Evolutionary conservation across 2,888 invertebrate genomes (phyloP).

Genomic region (Plagiodera versicolora): DNA sequence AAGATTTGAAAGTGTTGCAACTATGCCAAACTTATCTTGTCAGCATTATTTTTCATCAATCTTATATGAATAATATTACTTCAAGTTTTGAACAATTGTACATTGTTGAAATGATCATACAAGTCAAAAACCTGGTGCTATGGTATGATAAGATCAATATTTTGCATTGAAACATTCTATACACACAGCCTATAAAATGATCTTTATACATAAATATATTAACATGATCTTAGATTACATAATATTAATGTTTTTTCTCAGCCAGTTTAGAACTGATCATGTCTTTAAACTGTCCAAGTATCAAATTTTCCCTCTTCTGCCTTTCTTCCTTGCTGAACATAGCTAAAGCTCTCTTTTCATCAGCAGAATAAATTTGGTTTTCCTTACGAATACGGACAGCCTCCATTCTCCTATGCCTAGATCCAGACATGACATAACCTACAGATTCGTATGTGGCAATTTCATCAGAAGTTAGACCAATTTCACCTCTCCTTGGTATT

Average conservation of each 20-base stretch:
- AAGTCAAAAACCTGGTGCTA: too few species aligned
- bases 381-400: conserved; percentile 99
- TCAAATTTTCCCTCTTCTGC: conserved; percentile 92
- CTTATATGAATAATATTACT: too few species aligned
- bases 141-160: too few species aligned
- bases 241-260: conserved; percentile 54
- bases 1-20: too few species aligned
- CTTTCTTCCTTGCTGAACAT: conserved; percentile 99
- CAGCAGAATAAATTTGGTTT: conserved; percentile 99
- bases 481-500: conserved; percentile 97
- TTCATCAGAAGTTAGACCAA: conserved; percentile 94
- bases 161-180: too few species aligned
- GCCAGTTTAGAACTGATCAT: conserved; percentile 77
- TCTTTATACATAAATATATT: too few species aligned
- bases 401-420: conserved; percentile 92
- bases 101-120: too few species aligned
- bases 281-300: conserved; percentile 91
- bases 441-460: conserved; percentile 84
- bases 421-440: conserved; percentile 97
- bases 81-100: too few species aligned
- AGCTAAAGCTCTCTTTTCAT: conserved; percentile 96
- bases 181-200: too few species aligned
- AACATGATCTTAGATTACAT: too few species aligned
- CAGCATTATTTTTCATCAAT: too few species aligned
- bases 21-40: too few species aligned